Percentiles rank a stretch among this genome's conserved stretches.
Evolutionary conservation across 2,113 vertebrate species (phyloP).

Genomic region (Tinamus guttatus): DNA sequence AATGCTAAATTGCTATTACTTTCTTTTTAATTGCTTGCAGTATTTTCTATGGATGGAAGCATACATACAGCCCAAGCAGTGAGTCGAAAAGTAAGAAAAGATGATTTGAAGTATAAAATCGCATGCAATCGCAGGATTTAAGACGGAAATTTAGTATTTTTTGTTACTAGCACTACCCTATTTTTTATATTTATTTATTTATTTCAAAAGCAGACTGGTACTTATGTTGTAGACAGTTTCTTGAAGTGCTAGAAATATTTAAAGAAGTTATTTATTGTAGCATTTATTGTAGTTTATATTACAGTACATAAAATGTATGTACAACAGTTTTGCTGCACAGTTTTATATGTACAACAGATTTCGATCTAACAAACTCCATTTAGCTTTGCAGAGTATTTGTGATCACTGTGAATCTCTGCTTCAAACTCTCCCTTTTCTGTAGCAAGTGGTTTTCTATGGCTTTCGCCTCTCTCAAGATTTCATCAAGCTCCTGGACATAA

Average conservation of each 20-base stretch:
- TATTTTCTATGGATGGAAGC: not conserved
- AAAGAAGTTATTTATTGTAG: not conserved
- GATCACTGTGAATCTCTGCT: conserved; percentile 68
- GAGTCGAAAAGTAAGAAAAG: not conserved
- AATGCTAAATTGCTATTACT: not conserved
- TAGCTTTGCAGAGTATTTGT: conserved; percentile 69
- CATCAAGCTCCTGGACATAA: conserved; percentile 74
- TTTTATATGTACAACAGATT: not conserved
- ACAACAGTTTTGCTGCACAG: not conserved
- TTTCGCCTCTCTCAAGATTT: conserved; percentile 75
- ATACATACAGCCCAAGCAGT: not conserved
- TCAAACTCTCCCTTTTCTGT: conserved; percentile 77
- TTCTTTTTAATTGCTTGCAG: not conserved
- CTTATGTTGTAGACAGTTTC: not conserved
- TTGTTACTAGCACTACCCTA: not conserved
- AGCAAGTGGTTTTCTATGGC: conserved; percentile 73
- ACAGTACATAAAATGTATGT: not conserved
- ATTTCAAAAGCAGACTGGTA: not conserved
- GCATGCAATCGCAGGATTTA: not conserved
- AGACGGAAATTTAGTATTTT: not conserved
- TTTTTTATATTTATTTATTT: not conserved
- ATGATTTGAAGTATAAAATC: not conserved
- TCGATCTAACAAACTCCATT: not conserved
- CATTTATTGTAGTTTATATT: not conserved
- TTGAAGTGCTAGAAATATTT: not conserved